Conservation (phyloP, 1,140 invertebrate species). For the Ceratitis capitata region DNA sequence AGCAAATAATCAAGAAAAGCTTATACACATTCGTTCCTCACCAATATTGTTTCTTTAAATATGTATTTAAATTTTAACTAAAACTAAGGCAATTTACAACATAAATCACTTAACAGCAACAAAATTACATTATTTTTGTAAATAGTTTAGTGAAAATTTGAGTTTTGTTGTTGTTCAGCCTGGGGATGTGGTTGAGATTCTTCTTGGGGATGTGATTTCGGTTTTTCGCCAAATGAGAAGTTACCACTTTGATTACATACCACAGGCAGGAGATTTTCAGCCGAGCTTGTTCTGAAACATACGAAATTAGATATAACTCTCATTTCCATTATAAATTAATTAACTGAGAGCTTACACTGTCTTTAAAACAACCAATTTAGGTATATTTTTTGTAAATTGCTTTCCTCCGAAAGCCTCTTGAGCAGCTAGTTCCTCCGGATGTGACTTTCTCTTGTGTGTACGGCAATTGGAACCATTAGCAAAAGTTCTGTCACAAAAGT, state of each 20-base stretch:
- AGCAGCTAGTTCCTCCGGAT: constrained; percentile 59
- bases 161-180: too few relatives aligned
- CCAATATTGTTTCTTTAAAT: too few relatives aligned
- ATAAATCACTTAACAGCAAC: too few relatives aligned
- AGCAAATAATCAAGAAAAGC: too few relatives aligned
- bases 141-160: too few relatives aligned
- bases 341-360: constrained; percentile 48
- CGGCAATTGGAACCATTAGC: constrained; percentile 64
- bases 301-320: not conserved
- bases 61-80: too few relatives aligned
- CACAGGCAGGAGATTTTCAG: constrained; percentile 54
- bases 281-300: constrained; percentile 29
- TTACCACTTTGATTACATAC: constrained; percentile 58
- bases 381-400: constrained; percentile 58
- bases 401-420: constrained; percentile 49
- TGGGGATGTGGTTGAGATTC: too few relatives aligned
- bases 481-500: constrained; percentile 64
- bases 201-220: too few relatives aligned
- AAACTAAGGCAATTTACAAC: too few relatives aligned
- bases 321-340: not conserved
- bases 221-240: constrained; percentile 40
- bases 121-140: too few relatives aligned
- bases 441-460: constrained; percentile 62
- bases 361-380: constrained; percentile 60
- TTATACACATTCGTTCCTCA: too few relatives aligned